Evolutionary conservation across 2,888 invertebrate genomes (phyloP).

Genomic region (Endomychus coccineus): DNA sequence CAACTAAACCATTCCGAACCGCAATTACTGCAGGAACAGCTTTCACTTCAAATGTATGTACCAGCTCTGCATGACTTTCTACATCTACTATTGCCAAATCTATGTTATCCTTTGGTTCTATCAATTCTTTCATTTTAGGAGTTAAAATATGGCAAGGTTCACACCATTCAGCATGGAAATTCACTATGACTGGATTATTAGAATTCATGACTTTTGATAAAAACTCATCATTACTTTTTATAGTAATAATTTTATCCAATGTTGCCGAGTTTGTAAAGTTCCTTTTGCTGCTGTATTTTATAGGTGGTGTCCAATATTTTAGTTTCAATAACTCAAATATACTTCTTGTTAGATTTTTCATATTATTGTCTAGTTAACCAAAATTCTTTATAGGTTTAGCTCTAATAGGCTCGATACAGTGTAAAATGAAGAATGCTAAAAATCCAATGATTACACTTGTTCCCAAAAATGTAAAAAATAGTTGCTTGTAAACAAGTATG

Average conservation of each 20-base stretch:
- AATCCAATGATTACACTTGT: constrained; percentile 44
- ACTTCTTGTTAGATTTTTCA: constrained; percentile 8
- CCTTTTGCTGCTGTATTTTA: constrained; percentile 3
- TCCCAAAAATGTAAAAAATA: constrained; percentile 43
- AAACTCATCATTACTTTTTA: constrained; percentile 71
- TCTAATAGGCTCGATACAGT: constrained; percentile 45
- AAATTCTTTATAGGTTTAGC: constrained; percentile 43
- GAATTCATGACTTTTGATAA: constrained; percentile 78
- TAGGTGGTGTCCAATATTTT: neutral
- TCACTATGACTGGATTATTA: constrained; percentile 78
- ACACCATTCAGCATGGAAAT: constrained; percentile 88
- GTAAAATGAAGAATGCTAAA: constrained; percentile 44
- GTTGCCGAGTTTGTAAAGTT: constrained; percentile 16
- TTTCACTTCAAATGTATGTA: constrained; percentile 74
- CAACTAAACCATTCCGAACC: constrained; percentile 72
- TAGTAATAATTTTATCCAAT: constrained; percentile 42
- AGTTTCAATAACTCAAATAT: neutral
- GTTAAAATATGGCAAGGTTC: constrained; percentile 83
- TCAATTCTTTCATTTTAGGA: constrained; percentile 70
- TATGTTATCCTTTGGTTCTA: constrained; percentile 62
- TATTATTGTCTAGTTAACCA: constrained; percentile 18
- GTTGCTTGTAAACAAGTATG: constrained; percentile 46
- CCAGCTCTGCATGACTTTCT: constrained; percentile 72
- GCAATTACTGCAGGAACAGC: constrained; percentile 79
- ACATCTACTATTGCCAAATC: constrained; percentile 78